Evolutionary conservation across 2,113 vertebrate genomes (phyloP).

Genomic region (Microcebus ravelobensis): DNA sequence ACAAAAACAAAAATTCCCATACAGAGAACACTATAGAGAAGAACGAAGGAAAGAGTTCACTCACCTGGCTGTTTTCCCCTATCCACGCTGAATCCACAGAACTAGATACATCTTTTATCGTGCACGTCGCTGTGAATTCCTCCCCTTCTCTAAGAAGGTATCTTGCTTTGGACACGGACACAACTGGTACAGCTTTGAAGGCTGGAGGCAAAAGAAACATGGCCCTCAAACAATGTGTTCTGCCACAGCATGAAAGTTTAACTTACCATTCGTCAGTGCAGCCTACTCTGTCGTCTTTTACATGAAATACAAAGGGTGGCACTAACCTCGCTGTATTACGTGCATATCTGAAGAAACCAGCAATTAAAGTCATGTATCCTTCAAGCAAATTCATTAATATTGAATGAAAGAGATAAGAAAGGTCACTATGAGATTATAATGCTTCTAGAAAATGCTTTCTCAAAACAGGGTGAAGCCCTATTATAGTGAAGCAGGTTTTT

Average conservation of each 20-base stretch:
- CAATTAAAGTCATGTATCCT: neutral
- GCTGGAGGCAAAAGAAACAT: conserved; percentile 84
- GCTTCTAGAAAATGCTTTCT: neutral
- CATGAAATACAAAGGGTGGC: neutral
- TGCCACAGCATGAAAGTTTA: neutral
- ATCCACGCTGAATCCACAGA: conserved; percentile 90
- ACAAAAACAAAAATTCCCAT: neutral
- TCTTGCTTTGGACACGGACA: conserved; percentile 88
- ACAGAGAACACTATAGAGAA: neutral
- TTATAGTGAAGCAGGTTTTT: neutral
- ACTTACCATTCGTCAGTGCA: neutral
- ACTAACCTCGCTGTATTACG: neutral
- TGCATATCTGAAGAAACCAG: neutral
- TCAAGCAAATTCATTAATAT: neutral
- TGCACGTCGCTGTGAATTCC: conserved; percentile 90
- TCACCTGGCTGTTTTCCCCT: conserved; percentile 88
- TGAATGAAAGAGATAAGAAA: neutral
- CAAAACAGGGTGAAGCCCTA: neutral
- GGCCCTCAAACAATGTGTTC: neutral
- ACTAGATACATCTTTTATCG: conserved; percentile 92
- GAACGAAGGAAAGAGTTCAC: conserved; percentile 51
- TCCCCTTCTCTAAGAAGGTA: conserved; percentile 90
- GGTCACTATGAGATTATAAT: neutral
- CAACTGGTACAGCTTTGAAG: conserved; percentile 87
- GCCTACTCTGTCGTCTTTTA: neutral